Conservation (phyloP, 2,113 vertebrate genomes). For the Noctilio leporinus region DNA sequence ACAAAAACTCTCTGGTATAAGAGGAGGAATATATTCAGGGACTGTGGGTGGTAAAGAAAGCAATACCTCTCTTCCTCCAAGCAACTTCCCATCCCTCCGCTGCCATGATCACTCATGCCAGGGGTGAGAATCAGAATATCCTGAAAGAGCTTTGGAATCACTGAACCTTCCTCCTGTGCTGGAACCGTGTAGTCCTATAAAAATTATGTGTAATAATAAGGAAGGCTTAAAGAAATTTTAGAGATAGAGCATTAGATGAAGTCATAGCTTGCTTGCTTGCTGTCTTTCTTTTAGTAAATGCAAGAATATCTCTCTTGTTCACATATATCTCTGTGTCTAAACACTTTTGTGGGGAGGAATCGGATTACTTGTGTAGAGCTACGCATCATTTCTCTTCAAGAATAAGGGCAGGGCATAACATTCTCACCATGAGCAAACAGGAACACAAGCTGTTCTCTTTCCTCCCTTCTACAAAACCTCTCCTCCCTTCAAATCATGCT, state of each 20-base stretch:
- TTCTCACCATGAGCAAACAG: background rate
- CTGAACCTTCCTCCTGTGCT: background rate
- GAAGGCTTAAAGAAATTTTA: slow-evolving; percentile 31
- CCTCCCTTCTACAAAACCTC: background rate
- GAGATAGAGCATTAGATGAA: background rate
- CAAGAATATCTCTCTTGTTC: background rate
- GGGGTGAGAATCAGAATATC: background rate
- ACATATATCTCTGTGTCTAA: background rate
- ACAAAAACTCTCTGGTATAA: background rate
- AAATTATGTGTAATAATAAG: background rate
- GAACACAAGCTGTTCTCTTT: background rate
- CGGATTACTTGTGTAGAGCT: background rate
- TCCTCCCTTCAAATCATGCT: background rate
- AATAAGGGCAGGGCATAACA: background rate
- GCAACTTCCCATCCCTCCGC: background rate
- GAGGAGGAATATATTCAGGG: background rate
- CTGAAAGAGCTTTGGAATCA: background rate
- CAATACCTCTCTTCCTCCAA: background rate
- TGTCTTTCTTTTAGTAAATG: background rate
- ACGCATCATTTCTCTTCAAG: slow-evolving; percentile 6
- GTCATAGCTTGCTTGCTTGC: background rate
- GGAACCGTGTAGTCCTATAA: background rate
- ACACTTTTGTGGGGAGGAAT: background rate
- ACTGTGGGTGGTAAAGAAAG: background rate
- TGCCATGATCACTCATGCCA: background rate